Evolutionary conservation across 2,888 invertebrate genomes (phyloP), one percentile per base, ranked within the genome.

Genomic region (Limnephilus lunatus): DNA sequence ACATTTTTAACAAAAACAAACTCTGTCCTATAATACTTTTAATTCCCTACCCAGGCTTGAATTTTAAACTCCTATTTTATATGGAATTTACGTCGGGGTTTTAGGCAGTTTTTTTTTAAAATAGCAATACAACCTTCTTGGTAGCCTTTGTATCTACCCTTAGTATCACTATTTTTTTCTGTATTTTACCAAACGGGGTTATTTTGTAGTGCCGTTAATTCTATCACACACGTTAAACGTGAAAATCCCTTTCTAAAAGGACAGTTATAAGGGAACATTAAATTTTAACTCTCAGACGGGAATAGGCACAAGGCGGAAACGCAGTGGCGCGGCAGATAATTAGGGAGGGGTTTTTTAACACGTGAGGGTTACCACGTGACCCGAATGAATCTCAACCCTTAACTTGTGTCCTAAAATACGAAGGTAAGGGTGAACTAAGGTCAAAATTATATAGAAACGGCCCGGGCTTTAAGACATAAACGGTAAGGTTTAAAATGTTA

Each of bases 281-380:
- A 86, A 86, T 30, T 48, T 86, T 39, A 86, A 86, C 86, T 44
- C 86, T 30, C 86, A n/a, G 39, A 25, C 86, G 30, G 86, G 44
- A 44, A n/a, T 68, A 68, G 68, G 68, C 68, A 68, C n/a, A 68
- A 68, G 68, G 68, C 2, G 68, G 68, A 68, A 68, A 68, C 44
- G 39, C 44, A 86, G 86, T 83, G 44, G 44, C 25, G 15, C 44
- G 30, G 5, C 30, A 86, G 86, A 86, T 86, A 86, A 86, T 86
- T 44, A 86, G 48, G 68, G 25, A 48, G 86, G 30, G 44, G 86
- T 35, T 86, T 86, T 86, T 86, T 86, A 86, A 86, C 35, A 86
- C 86, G 86, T 86, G 86, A 25, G 44, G 86, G 39, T 86, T 44
- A 39, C 86, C 39, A 39, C 86, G 86, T n/a, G 86, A 86, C 86